Percentiles rank a stretch among this genome's conserved stretches.
phyloP scores from a whole-genome alignment of 92 coral and sea anemone species.

The Umimayanthus kanabou region DNA sequence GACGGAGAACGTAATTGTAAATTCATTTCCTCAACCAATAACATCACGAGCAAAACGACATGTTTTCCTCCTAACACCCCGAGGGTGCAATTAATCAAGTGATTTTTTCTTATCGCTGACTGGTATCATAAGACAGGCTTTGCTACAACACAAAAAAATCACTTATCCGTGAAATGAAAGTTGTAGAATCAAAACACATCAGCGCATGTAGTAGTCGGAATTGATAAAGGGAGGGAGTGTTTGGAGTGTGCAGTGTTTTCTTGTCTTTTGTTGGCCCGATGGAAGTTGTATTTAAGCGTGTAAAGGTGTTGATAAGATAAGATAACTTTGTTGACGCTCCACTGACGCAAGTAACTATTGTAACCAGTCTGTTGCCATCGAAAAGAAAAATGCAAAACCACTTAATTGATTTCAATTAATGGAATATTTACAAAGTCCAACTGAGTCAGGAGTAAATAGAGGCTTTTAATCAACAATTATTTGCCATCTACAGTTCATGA shows the following conservation, averaged over 20 bases:
- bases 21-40: not conserved
- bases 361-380: constrained; percentile 10
- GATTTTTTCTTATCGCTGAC: not conserved
- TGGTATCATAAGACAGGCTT: not conserved
- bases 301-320: constrained; percentile 6
- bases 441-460: constrained; percentile 31
- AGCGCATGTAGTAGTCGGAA: not conserved
- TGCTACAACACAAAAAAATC: constrained; percentile 10
- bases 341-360: not conserved
- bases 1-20: not conserved
- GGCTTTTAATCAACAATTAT: constrained; percentile 9
- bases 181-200: not conserved
- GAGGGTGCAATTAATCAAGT: constrained; percentile 12
- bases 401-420: constrained; percentile 28
- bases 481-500: constrained; percentile 16
- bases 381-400: constrained; percentile 13
- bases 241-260: constrained; percentile 1
- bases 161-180: constrained; percentile 19
- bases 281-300: constrained; percentile 22
- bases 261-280: not conserved
- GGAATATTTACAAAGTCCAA: constrained; percentile 28
- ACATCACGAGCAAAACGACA: not conserved
- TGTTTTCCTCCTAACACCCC: not conserved
- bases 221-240: not conserved
- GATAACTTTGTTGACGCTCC: not conserved